Conservation (phyloP, 2,113 vertebrate genomes). For the Anarrhichthys ocellatus region DNA sequence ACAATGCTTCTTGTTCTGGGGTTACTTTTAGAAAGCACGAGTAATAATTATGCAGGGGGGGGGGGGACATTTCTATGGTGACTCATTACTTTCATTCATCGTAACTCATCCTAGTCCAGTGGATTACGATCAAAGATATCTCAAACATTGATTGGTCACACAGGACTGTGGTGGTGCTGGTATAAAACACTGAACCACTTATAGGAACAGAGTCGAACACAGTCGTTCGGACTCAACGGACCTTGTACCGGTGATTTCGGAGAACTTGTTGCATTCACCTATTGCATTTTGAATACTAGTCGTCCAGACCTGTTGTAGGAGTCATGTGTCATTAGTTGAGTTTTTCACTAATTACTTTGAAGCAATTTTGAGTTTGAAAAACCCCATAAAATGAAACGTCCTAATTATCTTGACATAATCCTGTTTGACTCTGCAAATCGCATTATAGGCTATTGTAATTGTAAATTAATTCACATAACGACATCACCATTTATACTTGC, state of each 20-base stretch:
- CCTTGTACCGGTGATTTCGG: not conserved
- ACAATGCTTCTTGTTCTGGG: conserved; percentile 2
- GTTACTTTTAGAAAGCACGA: conserved; percentile 17
- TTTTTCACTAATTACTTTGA: not conserved
- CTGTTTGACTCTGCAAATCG: not conserved
- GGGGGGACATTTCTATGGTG: not conserved
- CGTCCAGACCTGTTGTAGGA: not conserved
- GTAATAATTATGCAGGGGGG: not conserved
- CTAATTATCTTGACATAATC: not conserved
- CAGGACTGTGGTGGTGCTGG: not conserved
- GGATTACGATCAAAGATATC: conserved; percentile 17
- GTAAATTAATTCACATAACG: not conserved
- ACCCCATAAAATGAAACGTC: not conserved
- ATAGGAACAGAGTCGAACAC: not conserved
- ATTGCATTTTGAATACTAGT: not conserved
- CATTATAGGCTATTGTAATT: not conserved
- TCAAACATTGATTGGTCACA: not conserved
- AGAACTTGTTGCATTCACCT: not conserved
- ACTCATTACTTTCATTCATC: not conserved
- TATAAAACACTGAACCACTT: not conserved
- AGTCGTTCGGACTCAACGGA: not conserved
- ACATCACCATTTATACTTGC: not conserved
- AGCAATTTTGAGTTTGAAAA: not conserved
- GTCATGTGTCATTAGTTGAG: not conserved
- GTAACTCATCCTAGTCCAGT: not conserved